Evolutionary conservation across 1,140 invertebrate species (phyloP).

Genomic region (Anastrepha ludens): DNA sequence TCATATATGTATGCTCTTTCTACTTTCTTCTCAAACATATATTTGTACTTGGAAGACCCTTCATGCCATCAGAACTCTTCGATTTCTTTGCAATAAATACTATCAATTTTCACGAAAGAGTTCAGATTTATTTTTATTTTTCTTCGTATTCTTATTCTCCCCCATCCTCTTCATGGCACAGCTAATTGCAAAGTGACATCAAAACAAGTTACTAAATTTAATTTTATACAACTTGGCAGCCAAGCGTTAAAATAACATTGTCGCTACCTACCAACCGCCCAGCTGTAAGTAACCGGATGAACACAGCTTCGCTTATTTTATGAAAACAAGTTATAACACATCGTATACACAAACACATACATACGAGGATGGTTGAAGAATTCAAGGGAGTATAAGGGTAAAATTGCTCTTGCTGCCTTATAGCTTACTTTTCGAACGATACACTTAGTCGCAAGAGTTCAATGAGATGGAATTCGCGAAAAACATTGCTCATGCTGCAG

Average conservation of each 20-base stretch:
- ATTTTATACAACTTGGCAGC: conserved; percentile 40
- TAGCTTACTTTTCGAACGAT: neutral
- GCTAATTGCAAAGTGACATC: neutral
- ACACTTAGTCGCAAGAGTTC: conserved; percentile 11
- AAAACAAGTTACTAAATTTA: conserved; percentile 47
- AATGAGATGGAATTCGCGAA: neutral
- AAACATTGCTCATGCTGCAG: neutral
- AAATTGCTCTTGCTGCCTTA: neutral
- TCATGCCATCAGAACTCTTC: no score
- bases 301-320: conserved; percentile 5
- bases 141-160: no score
- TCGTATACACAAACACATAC: neutral
- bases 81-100: no score
- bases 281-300: conserved; percentile 37
- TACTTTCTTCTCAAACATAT: no score
- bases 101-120: no score
- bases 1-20: no score
- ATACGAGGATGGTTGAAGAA: no score
- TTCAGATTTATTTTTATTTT: no score
- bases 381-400: neutral
- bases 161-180: no score
- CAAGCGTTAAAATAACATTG: conserved; percentile 46
- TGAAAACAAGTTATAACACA: conserved; percentile 30
- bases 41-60: no score
- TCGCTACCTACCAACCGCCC: neutral